A percentile compares a stretch with the other conserved stretches of the same genome.
phyloP scores from a whole-genome alignment of 2,113 vertebrate species.

The Hippopotamus amphibius region DNA sequence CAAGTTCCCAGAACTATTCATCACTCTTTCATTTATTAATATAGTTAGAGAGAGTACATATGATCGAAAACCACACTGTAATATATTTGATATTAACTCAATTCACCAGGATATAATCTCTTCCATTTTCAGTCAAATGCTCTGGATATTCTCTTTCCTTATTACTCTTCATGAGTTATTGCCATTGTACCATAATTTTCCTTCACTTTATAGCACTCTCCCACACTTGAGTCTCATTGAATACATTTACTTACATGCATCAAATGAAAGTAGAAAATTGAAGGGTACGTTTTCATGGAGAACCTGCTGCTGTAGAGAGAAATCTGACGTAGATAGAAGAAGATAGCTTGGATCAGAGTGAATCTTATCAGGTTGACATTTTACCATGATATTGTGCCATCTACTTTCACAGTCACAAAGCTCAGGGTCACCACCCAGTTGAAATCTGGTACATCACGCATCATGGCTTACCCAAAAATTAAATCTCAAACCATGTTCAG shows the following conservation, averaged over 20 bases:
- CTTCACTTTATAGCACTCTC: constrained; percentile 20
- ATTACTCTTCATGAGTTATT: background rate
- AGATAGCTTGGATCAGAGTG: background rate
- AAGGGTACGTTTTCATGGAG: background rate
- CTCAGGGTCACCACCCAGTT: background rate
- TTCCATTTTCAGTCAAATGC: constrained; percentile 33
- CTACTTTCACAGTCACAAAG: background rate
- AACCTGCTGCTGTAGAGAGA: background rate
- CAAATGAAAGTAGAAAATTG: constrained; percentile 41
- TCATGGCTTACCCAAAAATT: background rate
- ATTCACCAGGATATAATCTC: background rate
- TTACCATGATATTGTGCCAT: background rate
- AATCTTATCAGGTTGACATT: background rate
- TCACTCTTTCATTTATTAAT: constrained; percentile 75
- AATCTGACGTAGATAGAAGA: background rate
- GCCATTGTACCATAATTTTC: background rate
- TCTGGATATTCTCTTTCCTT: background rate
- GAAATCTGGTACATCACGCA: background rate
- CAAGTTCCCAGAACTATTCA: constrained; percentile 63
- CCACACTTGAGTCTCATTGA: constrained; percentile 7
- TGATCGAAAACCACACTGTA: constrained; percentile 4
- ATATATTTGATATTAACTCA: constrained; percentile 56
- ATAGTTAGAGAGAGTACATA: constrained; percentile 30
- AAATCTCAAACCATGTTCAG: background rate
- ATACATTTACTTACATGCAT: constrained; percentile 33